Evolutionary conservation across 1,140 invertebrate genomes (phyloP).

Genomic region (Ips typographus): DNA sequence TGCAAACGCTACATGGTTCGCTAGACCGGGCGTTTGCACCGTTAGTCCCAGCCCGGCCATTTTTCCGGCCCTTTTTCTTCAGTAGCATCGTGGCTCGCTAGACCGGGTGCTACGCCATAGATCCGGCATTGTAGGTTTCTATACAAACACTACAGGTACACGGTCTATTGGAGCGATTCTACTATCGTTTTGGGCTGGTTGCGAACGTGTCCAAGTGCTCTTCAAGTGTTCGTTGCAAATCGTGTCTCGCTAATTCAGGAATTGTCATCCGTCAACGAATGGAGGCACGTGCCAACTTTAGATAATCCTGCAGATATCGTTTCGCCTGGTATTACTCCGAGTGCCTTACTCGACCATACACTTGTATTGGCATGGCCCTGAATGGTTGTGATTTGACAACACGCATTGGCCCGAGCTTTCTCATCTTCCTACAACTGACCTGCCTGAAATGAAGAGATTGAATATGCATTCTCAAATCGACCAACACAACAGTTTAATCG

Average conservation of each 20-base stretch:
- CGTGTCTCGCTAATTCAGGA: conserved; percentile 34
- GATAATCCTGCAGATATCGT: conserved; percentile 53
- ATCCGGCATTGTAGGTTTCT: too few relatives aligned
- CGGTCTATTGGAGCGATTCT: conserved; percentile 30
- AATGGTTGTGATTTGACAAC: conserved; percentile 2
- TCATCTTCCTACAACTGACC: too few relatives aligned
- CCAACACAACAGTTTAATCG: conserved; percentile 53
- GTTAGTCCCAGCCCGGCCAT: too few relatives aligned
- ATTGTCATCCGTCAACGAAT: conserved; percentile 17
- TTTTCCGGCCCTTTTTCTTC: too few relatives aligned
- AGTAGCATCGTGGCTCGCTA: too few relatives aligned
- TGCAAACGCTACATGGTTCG: too few relatives aligned
- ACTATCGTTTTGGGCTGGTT: conserved; percentile 31
- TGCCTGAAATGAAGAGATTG: not conserved
- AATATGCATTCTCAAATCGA: conserved; percentile 40
- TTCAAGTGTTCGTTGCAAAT: conserved; percentile 26
- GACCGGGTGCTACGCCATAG: too few relatives aligned
- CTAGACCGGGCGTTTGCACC: too few relatives aligned
- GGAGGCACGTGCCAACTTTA: conserved; percentile 42
- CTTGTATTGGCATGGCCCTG: conserved; percentile 32
- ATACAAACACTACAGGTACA: too few relatives aligned
- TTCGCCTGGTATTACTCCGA: conserved; percentile 48
- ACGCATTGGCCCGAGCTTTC: conserved; percentile 15
- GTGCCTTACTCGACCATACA: not conserved
- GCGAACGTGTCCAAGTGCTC: not conserved